Evolutionary conservation across 2,113 vertebrate species (phyloP).

Genomic region (Vulpes ferrilata): DNA sequence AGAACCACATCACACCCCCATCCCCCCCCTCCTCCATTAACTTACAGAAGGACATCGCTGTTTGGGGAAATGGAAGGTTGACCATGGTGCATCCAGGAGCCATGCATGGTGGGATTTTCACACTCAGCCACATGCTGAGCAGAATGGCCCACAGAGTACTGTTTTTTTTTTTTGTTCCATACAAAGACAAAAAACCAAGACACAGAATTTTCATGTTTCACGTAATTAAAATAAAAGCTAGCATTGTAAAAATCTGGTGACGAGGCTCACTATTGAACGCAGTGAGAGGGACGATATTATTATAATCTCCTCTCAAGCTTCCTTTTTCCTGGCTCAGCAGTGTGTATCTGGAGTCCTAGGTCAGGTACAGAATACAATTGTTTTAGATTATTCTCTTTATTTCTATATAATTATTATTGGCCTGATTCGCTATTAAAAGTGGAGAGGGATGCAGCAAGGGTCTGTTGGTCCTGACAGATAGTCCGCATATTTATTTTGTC

Average conservation of each 20-base stretch:
- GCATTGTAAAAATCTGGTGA: background rate
- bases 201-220: background rate
- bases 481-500: background rate
- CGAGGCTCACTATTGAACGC: background rate
- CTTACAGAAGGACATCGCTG: background rate
- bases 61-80: background rate
- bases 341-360: background rate
- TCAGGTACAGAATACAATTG: background rate
- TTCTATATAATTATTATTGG: background rate
- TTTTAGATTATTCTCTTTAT: background rate
- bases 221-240: background rate
- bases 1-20: background rate
- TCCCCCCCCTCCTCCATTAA: too few relatives aligned
- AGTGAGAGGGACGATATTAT: background rate
- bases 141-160: background rate
- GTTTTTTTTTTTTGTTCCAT: background rate
- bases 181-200: background rate
- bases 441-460: background rate
- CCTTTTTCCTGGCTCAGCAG: background rate
- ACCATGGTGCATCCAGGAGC: fast-evolving
- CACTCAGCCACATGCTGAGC: fast-evolving
- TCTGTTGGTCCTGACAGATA: too few relatives aligned
- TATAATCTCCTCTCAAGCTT: fast-evolving
- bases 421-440: background rate
- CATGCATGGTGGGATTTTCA: background rate